Percentiles rank a stretch among this genome's conserved stretches.
Conservation (phyloP, 2,113 vertebrate species). For the Azemiops feae region DNA sequence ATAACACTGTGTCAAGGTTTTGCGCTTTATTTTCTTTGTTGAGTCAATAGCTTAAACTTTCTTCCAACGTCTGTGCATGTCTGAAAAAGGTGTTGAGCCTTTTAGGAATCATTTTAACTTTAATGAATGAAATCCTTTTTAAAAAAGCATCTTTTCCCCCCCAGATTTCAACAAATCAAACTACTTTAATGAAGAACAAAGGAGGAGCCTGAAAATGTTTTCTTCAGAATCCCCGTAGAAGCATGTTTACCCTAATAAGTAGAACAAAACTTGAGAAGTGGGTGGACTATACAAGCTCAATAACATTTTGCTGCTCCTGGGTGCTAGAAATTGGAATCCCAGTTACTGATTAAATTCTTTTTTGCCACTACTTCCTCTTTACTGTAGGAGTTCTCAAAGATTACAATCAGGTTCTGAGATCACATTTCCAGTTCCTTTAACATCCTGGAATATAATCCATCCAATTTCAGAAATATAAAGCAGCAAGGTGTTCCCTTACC, state of each 20-base stretch:
- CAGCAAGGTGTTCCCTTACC: not conserved
- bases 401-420: not conserved
- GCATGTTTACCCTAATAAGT: not conserved
- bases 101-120: not conserved
- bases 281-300: not conserved
- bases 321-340: not conserved
- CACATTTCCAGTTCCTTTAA: not conserved
- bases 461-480: not conserved
- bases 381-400: not conserved
- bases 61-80: not conserved
- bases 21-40: not conserved
- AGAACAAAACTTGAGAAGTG: not conserved
- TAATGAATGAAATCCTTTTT: not conserved
- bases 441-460: not conserved
- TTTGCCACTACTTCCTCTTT: not conserved
- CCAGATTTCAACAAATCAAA: not conserved
- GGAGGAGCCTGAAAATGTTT: not conserved
- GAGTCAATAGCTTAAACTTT: not conserved
- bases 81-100: not conserved
- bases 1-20: not conserved
- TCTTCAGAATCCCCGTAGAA: not conserved
- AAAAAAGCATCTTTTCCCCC: not conserved
- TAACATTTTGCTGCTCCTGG: not conserved
- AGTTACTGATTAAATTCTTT: not conserved
- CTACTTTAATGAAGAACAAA: not conserved